Evolutionary conservation across 2,113 vertebrate species (phyloP).

Genomic region (Alectura lathami): DNA sequence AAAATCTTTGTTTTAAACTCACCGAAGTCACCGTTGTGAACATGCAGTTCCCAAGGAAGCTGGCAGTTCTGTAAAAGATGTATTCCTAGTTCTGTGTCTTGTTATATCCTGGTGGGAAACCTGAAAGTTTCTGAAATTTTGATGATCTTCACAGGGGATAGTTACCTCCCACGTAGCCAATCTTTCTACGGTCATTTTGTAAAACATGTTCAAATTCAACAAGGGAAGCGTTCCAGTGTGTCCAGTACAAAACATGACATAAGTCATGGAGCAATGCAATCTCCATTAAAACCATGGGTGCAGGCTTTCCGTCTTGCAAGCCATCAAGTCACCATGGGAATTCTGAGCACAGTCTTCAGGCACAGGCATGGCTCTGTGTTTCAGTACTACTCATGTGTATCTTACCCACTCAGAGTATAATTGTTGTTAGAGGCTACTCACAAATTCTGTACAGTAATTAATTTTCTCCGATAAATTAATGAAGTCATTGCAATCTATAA

Average conservation of each 20-base stretch:
- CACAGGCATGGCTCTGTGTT: background rate
- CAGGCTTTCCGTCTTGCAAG: background rate
- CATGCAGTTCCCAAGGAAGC: background rate
- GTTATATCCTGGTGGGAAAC: background rate
- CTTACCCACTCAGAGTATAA: background rate
- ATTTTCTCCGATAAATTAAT: conserved; percentile 13
- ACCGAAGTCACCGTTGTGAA: background rate
- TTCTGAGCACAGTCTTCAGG: background rate
- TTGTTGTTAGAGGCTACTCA: conserved; percentile 1
- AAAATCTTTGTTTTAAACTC: background rate
- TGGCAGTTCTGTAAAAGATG: background rate
- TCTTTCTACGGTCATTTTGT: background rate
- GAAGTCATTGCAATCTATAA: background rate
- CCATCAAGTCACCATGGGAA: background rate
- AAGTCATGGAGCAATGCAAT: background rate
- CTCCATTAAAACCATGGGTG: background rate
- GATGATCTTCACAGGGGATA: background rate
- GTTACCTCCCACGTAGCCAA: background rate
- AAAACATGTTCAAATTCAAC: background rate
- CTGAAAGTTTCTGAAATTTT: background rate
- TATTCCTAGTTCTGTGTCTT: background rate
- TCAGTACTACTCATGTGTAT: background rate
- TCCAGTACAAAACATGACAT: background rate
- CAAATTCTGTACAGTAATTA: background rate
- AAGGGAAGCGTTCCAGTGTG: background rate